Evolutionary conservation across 2,888 invertebrate species (phyloP).

Genomic region (Sinotaia quadrata): DNA sequence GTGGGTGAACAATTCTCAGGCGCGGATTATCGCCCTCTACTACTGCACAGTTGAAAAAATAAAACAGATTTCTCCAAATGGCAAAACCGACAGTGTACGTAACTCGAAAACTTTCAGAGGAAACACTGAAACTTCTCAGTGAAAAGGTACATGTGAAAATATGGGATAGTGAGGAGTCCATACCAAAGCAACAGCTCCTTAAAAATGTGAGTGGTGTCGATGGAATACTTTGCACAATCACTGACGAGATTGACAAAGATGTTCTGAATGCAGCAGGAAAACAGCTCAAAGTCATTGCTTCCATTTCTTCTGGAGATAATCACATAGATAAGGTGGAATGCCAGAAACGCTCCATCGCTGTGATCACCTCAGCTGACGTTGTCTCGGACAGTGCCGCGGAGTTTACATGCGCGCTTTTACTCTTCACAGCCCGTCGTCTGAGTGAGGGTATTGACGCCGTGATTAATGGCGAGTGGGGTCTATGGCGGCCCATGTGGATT

Average conservation of each 20-base stretch:
- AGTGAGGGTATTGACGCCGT: conserved; percentile 62
- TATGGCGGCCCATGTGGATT: conserved; percentile 93
- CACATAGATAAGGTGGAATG: conserved; percentile 87
- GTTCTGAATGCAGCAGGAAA: conserved; percentile 80
- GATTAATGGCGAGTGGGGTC: conserved; percentile 83
- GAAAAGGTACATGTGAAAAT: conserved; percentile 43
- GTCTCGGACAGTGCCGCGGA: conserved; percentile 86
- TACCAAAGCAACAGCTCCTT: conserved; percentile 77
- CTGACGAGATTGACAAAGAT: conserved; percentile 85
- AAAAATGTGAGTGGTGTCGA: conserved; percentile 80
- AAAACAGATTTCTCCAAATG: too few relatives aligned
- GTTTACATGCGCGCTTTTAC: conserved; percentile 84
- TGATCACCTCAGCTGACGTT: conserved; percentile 91
- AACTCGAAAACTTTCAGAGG: conserved; percentile 52
- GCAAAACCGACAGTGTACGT: conserved; percentile 49
- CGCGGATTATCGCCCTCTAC: too few relatives aligned
- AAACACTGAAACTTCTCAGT: conserved; percentile 45
- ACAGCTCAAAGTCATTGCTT: conserved; percentile 85
- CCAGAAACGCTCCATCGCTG: conserved; percentile 79
- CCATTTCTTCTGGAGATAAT: conserved; percentile 92
- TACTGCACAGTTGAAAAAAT: too few relatives aligned
- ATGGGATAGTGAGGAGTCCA: conserved; percentile 48
- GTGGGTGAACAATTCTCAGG: too few relatives aligned
- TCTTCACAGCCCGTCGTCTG: conserved; percentile 84
- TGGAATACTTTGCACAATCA: conserved; percentile 84